These are phyloP conservation scores for Diadophis punctatus DNA, from an alignment of 2,113 vertebrate species.

Conservation along the genomic window DNA sequence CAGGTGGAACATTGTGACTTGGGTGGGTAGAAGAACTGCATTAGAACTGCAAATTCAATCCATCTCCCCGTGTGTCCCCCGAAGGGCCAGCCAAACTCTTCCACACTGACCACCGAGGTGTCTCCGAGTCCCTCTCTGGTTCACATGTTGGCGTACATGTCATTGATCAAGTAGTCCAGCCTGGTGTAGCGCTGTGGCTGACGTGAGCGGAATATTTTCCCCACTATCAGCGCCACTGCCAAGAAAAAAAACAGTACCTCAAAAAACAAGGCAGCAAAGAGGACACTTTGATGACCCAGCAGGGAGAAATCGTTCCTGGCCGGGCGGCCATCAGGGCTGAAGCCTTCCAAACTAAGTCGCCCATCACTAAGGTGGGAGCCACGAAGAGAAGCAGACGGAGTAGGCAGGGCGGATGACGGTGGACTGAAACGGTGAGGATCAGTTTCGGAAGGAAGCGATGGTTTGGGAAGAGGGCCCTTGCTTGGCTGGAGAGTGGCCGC, in stretches of 20 bases:
- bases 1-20: not conserved
- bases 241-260: constrained; percentile 67
- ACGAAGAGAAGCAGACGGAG: fast-evolving
- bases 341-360: not conserved
- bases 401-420: not conserved
- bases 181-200: constrained; percentile 67
- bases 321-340: not conserved
- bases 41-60: not conserved
- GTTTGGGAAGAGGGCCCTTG: not conserved
- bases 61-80: not conserved
- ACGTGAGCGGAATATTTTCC: constrained; percentile 58
- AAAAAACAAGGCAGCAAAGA: constrained; percentile 66
- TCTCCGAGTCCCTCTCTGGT: constrained; percentile 1
- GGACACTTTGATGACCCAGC: constrained; percentile 60
- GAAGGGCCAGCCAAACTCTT: not conserved
- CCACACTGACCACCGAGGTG: not conserved
- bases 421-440: not conserved
- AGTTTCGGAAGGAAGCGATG: constrained; percentile 1
- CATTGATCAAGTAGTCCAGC: constrained; percentile 76
- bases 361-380: not conserved
- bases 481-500: fast-evolving
- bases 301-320: not conserved
- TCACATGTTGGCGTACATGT: constrained; percentile 73
- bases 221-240: constrained; percentile 57
- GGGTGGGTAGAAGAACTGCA: not conserved